Base-by-base conservation (phyloP, 2,888 invertebrate species). In the Drosophila infuscata region DNA sequence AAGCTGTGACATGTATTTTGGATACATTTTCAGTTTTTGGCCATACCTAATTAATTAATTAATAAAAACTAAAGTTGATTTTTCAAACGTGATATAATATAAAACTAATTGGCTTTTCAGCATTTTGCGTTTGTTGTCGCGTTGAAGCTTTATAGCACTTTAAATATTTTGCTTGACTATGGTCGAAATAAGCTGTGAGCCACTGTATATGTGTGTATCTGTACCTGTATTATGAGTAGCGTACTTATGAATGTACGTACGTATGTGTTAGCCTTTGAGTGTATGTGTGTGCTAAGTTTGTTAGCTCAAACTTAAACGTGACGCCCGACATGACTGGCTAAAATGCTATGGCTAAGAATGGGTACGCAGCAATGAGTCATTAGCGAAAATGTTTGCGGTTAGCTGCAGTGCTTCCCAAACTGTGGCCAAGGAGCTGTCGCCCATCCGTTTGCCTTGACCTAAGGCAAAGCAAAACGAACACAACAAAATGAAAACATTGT, bases 321-420 rank as follows among this genome's bases (percentile, higher is more conserved):
- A 48, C 74, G 62, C 43, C 25, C 36, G 36, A 36, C 46, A 38
- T n/a, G 41, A 64, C 48, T 58, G 54, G 38, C 52, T 51, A 15
- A 30, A 56, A 8, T 38, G 30, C 9, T 6, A 46, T 51, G 52
- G 36, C 58, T 70, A 60, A 67, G 57, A 70, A 64, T 25, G 43
- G 52, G 58, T 60, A 58, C 52, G 54, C 25, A 56, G 51, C n/a
- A 67, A 77, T 74, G 75, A 75, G 57, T 78, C 74, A 79, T 74
- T 67, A 62, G 58, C 46, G 38, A 59, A 70, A 67, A 61, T 64
- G 67, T 76, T 76, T 73, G 73, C 36, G 73, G 71, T 52, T 69
- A 73, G 69, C 56, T 70, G 35, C 54, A 54, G 56, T 52, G 38
- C 35, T 61, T 66, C n/a, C 30, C 7, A 36, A 48, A 30, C 41